Base-by-base conservation (phyloP, 2,888 invertebrate genomes). In the Oscheius sp. region DNA sequence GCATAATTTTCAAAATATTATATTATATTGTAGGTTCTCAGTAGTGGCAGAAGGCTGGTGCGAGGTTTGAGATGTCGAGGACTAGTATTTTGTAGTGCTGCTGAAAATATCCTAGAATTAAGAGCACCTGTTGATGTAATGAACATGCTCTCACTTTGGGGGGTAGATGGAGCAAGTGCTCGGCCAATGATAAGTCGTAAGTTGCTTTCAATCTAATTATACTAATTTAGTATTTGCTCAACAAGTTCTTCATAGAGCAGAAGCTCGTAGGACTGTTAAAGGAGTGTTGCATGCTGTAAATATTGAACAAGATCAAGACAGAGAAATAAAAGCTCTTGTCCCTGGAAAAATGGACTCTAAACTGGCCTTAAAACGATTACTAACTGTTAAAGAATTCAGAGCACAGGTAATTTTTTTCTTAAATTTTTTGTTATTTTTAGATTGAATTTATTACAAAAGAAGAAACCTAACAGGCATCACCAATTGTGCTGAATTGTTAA, bases 71-170 rank as follows among this genome's bases (percentile, higher is more conserved):
- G 79, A 33, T 50, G 78, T 1, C 69, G 74, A 39, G 81, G 82
- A 39, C 53, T 86, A 2, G 70, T 86, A 27, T 61, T 86, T 61
- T 76, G 76, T 17, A 80, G 80, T 33, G 83, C 69, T 15, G 80
- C 84, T 15, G 72, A 76, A 23, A 67, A 68, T 42, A 72, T 84
- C 50, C 66, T 84, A 29, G 78, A 83, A 52, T 66, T 87, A n/a
- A 80, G 86, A 3, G 84, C 80, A 0, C 86, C 86, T 0, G 82
- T 80, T 52, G 86, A 86, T 71, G 82, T 76, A n/a, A 84, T 85
- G 74, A 87, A 86, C 69, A 71, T 86, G 76, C 71, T 79, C 23
- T 45, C 75, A 2, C 65, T 86, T 25, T 84, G 85, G 73, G 85
- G 83, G 29, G 71, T 81, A 2, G 57, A 66, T 34, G 64, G 64